Percentiles rank a stretch among this genome's conserved stretches.
phyloP scores from a whole-genome alignment of 1,140 invertebrate genomes.

The Drosophila simulans region DNA sequence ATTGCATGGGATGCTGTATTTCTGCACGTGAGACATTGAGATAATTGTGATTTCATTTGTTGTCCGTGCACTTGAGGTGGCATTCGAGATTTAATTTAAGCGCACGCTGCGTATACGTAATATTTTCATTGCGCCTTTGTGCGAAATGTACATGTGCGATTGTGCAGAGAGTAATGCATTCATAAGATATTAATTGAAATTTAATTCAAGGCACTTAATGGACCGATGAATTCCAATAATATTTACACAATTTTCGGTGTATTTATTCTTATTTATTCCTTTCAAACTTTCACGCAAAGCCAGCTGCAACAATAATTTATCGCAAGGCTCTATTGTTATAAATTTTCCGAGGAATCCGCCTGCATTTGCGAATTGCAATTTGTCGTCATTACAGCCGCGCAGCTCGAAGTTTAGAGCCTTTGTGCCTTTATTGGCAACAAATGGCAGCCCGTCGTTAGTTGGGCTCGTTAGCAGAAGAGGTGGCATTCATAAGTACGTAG shows the following conservation, averaged over 20 bases:
- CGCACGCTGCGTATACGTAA: conserved; percentile 12
- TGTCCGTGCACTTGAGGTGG: conserved; percentile 21
- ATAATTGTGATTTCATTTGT: conserved; percentile 44
- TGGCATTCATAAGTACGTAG: conserved; percentile 38
- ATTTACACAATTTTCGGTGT: too few species aligned
- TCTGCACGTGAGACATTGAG: conserved; percentile 43
- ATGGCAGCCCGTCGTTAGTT: conserved; percentile 40
- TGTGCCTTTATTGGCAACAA: conserved; percentile 62
- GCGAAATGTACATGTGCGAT: background rate
- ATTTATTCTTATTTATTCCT: background rate
- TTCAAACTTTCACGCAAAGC: background rate
- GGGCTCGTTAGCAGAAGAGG: conserved; percentile 59
- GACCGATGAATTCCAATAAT: too few species aligned
- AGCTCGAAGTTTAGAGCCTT: conserved; percentile 31
- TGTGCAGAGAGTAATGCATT: too few species aligned
- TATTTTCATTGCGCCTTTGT: background rate
- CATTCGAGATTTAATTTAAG: conserved; percentile 16
- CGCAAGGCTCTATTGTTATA: conserved; percentile 28
- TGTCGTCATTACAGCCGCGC: conserved; percentile 60
- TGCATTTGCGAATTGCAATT: conserved; percentile 58
- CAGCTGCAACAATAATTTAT: conserved; percentile 9
- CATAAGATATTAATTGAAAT: background rate
- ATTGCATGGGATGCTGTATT: conserved; percentile 21
- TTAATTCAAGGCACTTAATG: background rate
- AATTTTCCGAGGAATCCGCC: conserved; percentile 35